Base-by-base conservation (phyloP, 2,113 vertebrate species). In the Phrynocephalus versicolor region DNA sequence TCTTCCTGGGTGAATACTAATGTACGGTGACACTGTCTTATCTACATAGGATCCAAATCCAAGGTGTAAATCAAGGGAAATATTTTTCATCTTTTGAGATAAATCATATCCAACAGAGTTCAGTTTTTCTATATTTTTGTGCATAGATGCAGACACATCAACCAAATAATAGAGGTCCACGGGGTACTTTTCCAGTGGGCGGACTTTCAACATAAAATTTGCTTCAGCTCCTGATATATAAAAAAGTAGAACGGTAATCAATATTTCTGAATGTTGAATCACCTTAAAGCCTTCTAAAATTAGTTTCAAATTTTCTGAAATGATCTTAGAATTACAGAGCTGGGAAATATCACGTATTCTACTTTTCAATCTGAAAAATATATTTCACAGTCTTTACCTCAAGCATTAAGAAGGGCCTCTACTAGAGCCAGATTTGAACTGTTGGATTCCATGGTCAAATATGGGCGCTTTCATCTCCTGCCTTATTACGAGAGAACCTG, bases 11-110 rank as follows among this genome's bases (percentile, higher is more conserved):
- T 99, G 98, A 85, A 99, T 97, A 73, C 97, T 98, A 88, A 99
- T 99, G 90, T 98, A 99, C 1, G 99, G 99, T 25, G 98, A 98
- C 30, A 99, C 98, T 1, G 99, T 98, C 91, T 99, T 99, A 96
- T 99, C 99, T 90, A 99, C 99, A 55, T 99, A 99, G 0, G 99
- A 99, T 89, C 99, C 99, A 89, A 99, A 99, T 80, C 99, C 99
- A 88, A 99, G 96, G 92, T 96, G 96, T 90, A 99, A 98, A 95
- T 99, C 98, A 67, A 94, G 96, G 85, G 98, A 98, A 95, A 98
- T 96, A 86, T 97, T 96, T 5, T 90, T 95, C 98, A 99, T 99
- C 83, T 97, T 98, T 82, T 97, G 97, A 79, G 98, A 98, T 90
- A 99, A 96, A 81, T 97, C 97, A 89, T 97, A 96, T 83, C 98